Conservation (phyloP, 2,113 vertebrate genomes). For the Macheiramphus alcinus region DNA sequence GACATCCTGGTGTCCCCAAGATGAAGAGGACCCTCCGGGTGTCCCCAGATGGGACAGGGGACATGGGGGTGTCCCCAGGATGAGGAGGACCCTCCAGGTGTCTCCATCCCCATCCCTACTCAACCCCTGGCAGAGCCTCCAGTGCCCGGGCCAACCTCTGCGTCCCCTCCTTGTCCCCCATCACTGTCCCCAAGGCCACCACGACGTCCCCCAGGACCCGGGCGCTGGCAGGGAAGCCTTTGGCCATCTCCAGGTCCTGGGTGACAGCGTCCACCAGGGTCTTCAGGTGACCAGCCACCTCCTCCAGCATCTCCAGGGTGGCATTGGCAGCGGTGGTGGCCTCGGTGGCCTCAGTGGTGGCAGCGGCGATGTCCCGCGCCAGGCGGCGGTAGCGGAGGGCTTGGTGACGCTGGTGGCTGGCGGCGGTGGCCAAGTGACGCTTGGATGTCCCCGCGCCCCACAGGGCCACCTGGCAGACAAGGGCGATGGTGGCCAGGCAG, state of each 20-base stretch:
- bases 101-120: neutral
- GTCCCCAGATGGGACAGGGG: neutral
- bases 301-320: neutral
- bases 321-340: rapidly evolving
- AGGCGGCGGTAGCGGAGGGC: neutral
- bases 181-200: neutral
- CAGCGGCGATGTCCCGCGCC: neutral
- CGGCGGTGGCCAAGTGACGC: neutral
- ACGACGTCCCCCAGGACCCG: neutral
- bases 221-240: neutral
- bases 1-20: neutral
- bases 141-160: neutral
- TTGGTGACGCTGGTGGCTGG: neutral
- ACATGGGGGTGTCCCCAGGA: neutral
- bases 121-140: neutral
- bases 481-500: neutral
- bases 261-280: neutral
- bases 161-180: neutral
- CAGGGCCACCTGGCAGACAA: neutral
- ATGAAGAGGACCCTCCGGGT: neutral
- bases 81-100: rapidly evolving
- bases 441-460: rapidly evolving
- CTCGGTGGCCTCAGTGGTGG: neutral
- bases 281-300: neutral
- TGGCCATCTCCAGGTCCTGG: neutral